Evolutionary conservation across 2,888 invertebrate species (phyloP).

Genomic region (Synergus gifuensis): DNA sequence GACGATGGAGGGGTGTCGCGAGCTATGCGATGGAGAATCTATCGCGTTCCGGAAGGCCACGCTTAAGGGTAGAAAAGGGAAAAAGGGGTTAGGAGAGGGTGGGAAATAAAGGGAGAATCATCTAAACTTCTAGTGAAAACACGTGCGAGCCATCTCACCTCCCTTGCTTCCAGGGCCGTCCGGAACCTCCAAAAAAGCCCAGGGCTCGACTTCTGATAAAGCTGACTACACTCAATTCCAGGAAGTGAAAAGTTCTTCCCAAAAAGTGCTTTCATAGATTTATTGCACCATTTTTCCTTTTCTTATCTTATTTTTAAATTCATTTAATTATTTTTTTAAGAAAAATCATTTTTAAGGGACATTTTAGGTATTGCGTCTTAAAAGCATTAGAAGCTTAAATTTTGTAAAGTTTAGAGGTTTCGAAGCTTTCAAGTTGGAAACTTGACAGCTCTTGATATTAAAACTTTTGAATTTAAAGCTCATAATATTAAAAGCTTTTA

Average conservation of each 20-base stretch:
- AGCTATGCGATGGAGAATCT: not conserved
- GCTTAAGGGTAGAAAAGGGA: conserved; percentile 55
- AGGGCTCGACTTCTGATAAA: conserved; percentile 37
- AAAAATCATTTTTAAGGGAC: not conserved
- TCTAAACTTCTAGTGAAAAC: conserved; percentile 50
- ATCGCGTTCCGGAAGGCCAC: conserved; percentile 27
- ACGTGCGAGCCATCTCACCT: conserved; percentile 46
- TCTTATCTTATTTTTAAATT: too few species aligned
- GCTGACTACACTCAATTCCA: conserved; percentile 24
- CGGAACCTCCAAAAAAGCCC: conserved; percentile 38
- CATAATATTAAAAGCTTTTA: too few species aligned
- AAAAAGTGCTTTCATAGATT: not conserved
- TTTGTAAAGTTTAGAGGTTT: not conserved
- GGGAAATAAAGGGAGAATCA: conserved; percentile 45
- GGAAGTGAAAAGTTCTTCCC: conserved; percentile 5
- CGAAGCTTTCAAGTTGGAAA: not conserved
- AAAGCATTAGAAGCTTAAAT: not conserved
- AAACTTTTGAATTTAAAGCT: not conserved
- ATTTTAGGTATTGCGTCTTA: not conserved
- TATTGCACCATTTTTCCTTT: not conserved
- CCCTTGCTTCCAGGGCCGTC: conserved; percentile 24
- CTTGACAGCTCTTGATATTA: not conserved
- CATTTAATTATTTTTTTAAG: not conserved
- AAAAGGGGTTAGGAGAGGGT: conserved; percentile 42
- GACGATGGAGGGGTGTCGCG: conserved; percentile 45